Evolutionary conservation across 2,888 invertebrate genomes (phyloP), one percentile per base, ranked within the genome.

Genomic region (Julus scanicus): DNA sequence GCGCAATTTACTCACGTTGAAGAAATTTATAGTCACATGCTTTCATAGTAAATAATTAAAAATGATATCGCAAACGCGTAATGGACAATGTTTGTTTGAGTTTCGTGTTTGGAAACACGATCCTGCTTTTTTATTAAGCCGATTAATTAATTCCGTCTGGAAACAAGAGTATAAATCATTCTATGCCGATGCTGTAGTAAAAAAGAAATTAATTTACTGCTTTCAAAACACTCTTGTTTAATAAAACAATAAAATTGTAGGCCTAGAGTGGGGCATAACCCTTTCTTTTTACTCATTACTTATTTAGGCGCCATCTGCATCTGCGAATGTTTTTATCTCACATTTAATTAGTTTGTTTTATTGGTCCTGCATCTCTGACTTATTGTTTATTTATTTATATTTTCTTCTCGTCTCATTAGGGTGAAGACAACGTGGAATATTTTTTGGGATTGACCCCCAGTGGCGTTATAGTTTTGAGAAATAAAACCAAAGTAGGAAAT

Each of bases 401-500:
- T 87, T 89, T 88, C 88, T 88, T 90, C 89, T 90, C 89, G 89
- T 89, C 90, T 87, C 92, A 92, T 53, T 93, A 98, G 98, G 97
- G 97, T 89, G 98, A 98, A 94, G 98, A 98, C 93, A 98, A 97
- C 92, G 97, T 97, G 90, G 98, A 98, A 92, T 98, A 98, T 93
- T 98, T 97, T 93, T 94, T 99, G 92, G 98, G 98, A 89, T 93
- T 99, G 91, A 98, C 98, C 90, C 98, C 98, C 89, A 97, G 97
- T 92, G 98, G 98, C 89, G 96, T 99, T 92, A 96, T 98, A 92
- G 96, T 99, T 89, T 94, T 98, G 91, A 95, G 98, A 91, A 98
- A 98, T 93, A 98, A 98, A 94, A 96, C 96, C 92, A 98, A 98
- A 93, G 98, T 98, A 90, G 98, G 98, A 91, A 98, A 97, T 94